Evolutionary conservation across 92 coral and sea anemone genomes (phyloP).

Genomic region (Parazoanthus darwini): DNA sequence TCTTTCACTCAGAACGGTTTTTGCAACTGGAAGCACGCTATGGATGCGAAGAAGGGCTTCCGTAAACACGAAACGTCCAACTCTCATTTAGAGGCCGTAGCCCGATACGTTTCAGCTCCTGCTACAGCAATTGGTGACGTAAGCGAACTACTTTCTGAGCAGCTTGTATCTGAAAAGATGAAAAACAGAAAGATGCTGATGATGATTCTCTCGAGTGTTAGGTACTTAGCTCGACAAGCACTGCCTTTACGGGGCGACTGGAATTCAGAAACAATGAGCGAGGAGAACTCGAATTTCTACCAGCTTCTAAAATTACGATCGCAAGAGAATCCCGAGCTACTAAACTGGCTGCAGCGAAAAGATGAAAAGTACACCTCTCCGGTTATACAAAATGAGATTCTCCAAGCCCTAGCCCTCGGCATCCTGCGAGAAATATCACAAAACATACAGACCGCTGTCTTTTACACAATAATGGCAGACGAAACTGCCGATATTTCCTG

Average conservation of each 20-base stretch:
- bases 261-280: conserved; percentile 41
- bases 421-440: conserved; percentile 36
- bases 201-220: neutral
- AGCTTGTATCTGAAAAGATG: conserved; percentile 41
- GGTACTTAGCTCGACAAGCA: conserved; percentile 52
- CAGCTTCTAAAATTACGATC: conserved; percentile 44
- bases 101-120: conserved; percentile 37
- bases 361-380: conserved; percentile 52
- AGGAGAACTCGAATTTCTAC: conserved; percentile 55
- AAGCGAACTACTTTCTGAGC: conserved; percentile 46
- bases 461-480: conserved; percentile 61
- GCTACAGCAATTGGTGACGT: conserved; percentile 41
- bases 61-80: conserved; percentile 43
- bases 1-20: conserved; percentile 43
- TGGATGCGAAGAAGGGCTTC: conserved; percentile 26
- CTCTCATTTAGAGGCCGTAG: conserved; percentile 53
- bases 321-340: conserved; percentile 42
- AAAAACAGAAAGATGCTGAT: conserved; percentile 35
- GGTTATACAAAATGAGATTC: conserved; percentile 54
- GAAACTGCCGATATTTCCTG: conserved; percentile 55
- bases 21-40: conserved; percentile 7
- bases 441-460: conserved; percentile 38
- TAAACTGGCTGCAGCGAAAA: conserved; percentile 48
- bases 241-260: conserved; percentile 55
- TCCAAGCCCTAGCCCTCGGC: conserved; percentile 35